These are phyloP conservation scores for Mola mola DNA, from an alignment of 2,113 vertebrate species.

Conservation along the genomic window DNA sequence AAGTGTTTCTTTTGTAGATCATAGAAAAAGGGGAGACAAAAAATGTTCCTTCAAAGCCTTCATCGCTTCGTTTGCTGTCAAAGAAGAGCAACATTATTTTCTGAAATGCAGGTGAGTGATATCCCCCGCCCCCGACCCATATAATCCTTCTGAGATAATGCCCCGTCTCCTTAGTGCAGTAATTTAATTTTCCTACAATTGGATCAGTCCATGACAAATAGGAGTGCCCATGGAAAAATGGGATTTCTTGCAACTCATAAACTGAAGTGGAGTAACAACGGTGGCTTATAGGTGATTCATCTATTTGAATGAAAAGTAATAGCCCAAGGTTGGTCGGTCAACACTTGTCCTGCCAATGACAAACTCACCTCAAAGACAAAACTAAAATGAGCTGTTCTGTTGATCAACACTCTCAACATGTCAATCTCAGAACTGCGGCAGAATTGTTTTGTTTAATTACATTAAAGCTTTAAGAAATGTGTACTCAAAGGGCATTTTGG, in stretches of 20 bases:
- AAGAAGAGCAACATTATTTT: neutral
- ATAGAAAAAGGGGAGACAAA: neutral
- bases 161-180: constrained; percentile 15
- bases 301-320: neutral
- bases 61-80: neutral
- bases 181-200: constrained; percentile 58
- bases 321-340: neutral
- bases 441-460: no score
- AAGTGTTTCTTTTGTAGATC: neutral
- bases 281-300: constrained; percentile 6
- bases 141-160: constrained; percentile 29
- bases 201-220: constrained; percentile 50
- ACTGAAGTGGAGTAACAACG: constrained; percentile 6
- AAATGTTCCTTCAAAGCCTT: neutral
- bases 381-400: neutral
- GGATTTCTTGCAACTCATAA: constrained; percentile 43
- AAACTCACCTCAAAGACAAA: neutral
- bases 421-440: neutral
- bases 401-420: constrained; percentile 4
- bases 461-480: no score
- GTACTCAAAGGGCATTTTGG: no score
- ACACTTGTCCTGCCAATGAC: constrained; percentile 2
- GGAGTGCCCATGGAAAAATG: constrained; percentile 17
- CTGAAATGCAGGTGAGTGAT: constrained; percentile 11
- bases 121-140: constrained; percentile 13